These are phyloP conservation scores for Silurus asotus DNA, from an alignment of 2,113 vertebrate species.

Conservation along the genomic window DNA sequence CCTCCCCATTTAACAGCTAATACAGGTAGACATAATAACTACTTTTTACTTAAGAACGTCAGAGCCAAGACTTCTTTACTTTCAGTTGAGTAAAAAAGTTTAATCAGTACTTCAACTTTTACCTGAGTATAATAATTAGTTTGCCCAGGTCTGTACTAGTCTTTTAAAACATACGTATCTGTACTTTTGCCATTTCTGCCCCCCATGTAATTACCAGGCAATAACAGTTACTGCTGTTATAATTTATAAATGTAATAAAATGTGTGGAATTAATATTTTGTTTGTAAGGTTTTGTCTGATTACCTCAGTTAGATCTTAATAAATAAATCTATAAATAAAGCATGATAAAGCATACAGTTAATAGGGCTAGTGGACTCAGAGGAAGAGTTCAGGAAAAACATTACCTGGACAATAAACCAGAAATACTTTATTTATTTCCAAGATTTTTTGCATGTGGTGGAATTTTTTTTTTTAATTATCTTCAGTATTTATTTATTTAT, in stretches of 20 bases:
- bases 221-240: neutral
- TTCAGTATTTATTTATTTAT: neutral
- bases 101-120: too few species aligned
- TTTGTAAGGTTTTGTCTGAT: neutral
- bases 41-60: too few species aligned
- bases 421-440: slow-evolving; percentile 2
- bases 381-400: slow-evolving; percentile 16
- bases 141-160: too few species aligned
- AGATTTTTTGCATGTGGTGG: slow-evolving; percentile 3
- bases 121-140: too few species aligned
- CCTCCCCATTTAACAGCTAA: too few species aligned
- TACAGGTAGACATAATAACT: too few species aligned
- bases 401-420: slow-evolving; percentile 23
- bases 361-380: slow-evolving; percentile 11
- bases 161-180: too few species aligned
- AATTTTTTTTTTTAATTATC: neutral
- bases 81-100: too few species aligned
- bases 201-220: too few species aligned
- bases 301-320: neutral
- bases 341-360: neutral
- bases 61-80: too few species aligned
- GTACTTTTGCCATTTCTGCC: too few species aligned
- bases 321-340: neutral
- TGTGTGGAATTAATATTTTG: neutral
- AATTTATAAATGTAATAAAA: neutral